Base-by-base conservation (phyloP, 2,113 vertebrate genomes). In the Sander vitreus region DNA sequence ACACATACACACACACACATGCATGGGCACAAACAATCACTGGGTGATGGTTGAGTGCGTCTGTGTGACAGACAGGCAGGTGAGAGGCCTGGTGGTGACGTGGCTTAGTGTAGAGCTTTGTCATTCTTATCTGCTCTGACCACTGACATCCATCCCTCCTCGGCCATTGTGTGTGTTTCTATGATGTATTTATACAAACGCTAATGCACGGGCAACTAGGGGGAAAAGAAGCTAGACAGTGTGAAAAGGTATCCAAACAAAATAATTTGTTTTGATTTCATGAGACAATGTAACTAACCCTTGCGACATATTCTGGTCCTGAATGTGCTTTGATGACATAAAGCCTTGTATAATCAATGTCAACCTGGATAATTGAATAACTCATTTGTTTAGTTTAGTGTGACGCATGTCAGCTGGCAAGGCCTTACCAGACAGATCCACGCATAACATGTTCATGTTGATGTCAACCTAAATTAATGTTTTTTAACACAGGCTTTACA, bases 31-130 rank as follows among this genome's bases (percentile, higher is more conserved):
- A 91, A 86, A 94, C 93, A 94, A 94, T 93, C 76, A 72, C 13
- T 81, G 39, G 1, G 92, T 94, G 93, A 95, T 94, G 93, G 91
- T 94, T 92, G 91, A 93, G 86, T 91, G 88, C 79, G 15, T 78
- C 75, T 95, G 92, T 90, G 89, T 45, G 88, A 27, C 73, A 90
- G 93, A 85, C 93, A 91, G 93, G 91, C 96, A 97, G 96, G 96
- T 96, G 95, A 96, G 93, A 84, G 94, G 82, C 87, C 14, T 54
- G 93, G 62, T 80, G 89, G 89, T 88, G 90, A 91, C 88, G 86
- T 83, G 88, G 89, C 92, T 94, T 25, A 0, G 82, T 73, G 90
- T 84, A 82, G 72, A 76, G 90, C 91, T 78, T 93, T 92, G 83
- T 88, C 81, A 81, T 84, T 70, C 64, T 87, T 91, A 94, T 93